These are phyloP conservation scores for Spatulosminthurus flaviceps DNA, from an alignment of 2,888 invertebrate species.

Conservation along the genomic window DNA sequence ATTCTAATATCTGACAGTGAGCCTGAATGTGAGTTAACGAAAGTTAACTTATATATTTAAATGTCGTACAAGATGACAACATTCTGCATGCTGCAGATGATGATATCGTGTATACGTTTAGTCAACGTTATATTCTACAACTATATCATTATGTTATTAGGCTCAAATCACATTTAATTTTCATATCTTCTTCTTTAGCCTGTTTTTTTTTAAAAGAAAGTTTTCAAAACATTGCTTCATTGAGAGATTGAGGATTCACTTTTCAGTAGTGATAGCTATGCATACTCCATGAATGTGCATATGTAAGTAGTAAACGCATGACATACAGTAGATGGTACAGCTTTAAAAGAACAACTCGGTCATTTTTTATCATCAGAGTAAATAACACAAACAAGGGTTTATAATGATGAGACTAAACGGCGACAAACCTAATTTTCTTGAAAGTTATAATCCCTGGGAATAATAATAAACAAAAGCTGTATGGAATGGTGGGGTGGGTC, in stretches of 20 bases:
- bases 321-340: background rate
- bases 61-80: too few relatives aligned
- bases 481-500: too few relatives aligned
- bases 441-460: conserved; percentile 8
- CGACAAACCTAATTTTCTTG: conserved; percentile 16
- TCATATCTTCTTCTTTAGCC: background rate
- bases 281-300: background rate
- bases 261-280: too few relatives aligned
- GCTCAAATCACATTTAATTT: background rate
- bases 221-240: background rate
- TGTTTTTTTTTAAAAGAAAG: background rate
- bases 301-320: background rate
- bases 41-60: too few relatives aligned
- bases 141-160: background rate
- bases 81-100: too few relatives aligned
- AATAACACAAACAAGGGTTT: background rate
- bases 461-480: conserved; percentile 8
- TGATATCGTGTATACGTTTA: too few relatives aligned
- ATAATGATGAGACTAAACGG: conserved; percentile 4
- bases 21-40: too few relatives aligned
- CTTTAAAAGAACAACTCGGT: conserved; percentile 4
- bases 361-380: background rate
- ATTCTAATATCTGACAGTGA: background rate
- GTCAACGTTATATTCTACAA: too few relatives aligned
- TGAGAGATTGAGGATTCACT: background rate